phyloP scores from a whole-genome alignment of 1,140 invertebrate species.

The Drosophila cardini region DNA sequence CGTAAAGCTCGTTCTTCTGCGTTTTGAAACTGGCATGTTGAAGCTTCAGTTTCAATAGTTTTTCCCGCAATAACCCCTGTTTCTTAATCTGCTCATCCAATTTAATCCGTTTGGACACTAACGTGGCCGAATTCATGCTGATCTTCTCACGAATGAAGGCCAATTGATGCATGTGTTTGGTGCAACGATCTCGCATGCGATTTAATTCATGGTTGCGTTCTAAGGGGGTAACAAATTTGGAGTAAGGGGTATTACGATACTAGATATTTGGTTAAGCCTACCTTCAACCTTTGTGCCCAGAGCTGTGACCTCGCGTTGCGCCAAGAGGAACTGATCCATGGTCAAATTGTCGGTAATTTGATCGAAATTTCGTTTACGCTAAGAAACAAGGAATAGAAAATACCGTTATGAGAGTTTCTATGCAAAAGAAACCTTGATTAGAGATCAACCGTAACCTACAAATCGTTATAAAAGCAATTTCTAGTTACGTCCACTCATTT shows the following conservation, averaged over 20 bases:
- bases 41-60: constrained; percentile 19
- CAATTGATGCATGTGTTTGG: constrained; percentile 31
- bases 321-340: constrained; percentile 38
- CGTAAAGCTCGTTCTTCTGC: background rate
- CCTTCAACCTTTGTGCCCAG: constrained; percentile 31
- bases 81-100: background rate
- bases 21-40: background rate
- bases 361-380: constrained; percentile 43
- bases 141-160: constrained; percentile 41
- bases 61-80: background rate
- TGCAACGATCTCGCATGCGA: constrained; percentile 31
- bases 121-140: constrained; percentile 2
- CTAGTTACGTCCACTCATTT: too few species aligned
- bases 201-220: constrained; percentile 24
- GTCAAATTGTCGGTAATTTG: constrained; percentile 42
- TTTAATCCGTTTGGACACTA: background rate
- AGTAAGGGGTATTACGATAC: background rate
- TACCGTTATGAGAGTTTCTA: background rate
- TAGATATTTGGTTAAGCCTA: background rate
- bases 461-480: too few species aligned
- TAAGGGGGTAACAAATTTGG: background rate
- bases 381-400: background rate
- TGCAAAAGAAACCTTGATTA: too few species aligned
- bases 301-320: constrained; percentile 24
- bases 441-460: too few species aligned